Percentiles rank a stretch among this genome's conserved stretches.
phyloP scores from a whole-genome alignment of 2,797 vertebrate genomes.

The Cephalopachus bancanus region DNA sequence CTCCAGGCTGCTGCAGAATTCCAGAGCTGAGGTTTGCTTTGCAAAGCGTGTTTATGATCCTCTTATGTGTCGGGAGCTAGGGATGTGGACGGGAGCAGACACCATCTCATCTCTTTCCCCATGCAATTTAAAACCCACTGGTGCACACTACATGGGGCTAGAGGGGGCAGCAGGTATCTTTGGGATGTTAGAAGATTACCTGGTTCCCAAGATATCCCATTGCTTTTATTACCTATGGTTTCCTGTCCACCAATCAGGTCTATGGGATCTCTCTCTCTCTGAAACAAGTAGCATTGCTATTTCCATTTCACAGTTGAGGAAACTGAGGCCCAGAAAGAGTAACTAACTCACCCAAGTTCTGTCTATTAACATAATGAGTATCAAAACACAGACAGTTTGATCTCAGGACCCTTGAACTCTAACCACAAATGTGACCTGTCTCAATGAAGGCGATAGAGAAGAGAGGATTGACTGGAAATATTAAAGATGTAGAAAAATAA shows the following conservation, averaged over 20 bases:
- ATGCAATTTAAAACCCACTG: not conserved
- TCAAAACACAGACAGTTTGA: conserved; percentile 14
- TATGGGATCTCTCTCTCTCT: not conserved
- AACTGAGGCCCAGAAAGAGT: not conserved
- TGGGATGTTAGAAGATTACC: not conserved
- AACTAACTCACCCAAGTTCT: not conserved
- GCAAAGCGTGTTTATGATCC: not conserved
- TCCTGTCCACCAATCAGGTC: not conserved
- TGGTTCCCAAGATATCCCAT: not conserved
- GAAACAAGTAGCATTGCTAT: not conserved
- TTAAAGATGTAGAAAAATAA: not conserved
- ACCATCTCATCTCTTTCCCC: not conserved
- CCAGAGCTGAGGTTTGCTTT: conserved; percentile 18
- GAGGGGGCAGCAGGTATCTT: not conserved
- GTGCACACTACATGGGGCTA: not conserved
- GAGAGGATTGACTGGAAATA: not conserved
- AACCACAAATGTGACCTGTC: not conserved
- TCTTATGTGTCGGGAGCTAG: not conserved
- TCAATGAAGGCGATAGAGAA: not conserved
- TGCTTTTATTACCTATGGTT: not conserved
- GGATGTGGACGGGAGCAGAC: not conserved
- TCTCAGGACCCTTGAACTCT: not conserved
- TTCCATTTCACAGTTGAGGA: conserved; percentile 24
- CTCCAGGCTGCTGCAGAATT: conserved; percentile 41
- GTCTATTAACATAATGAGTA: not conserved